Conservation (phyloP, 2,113 vertebrate genomes). For the Natator depressus region DNA sequence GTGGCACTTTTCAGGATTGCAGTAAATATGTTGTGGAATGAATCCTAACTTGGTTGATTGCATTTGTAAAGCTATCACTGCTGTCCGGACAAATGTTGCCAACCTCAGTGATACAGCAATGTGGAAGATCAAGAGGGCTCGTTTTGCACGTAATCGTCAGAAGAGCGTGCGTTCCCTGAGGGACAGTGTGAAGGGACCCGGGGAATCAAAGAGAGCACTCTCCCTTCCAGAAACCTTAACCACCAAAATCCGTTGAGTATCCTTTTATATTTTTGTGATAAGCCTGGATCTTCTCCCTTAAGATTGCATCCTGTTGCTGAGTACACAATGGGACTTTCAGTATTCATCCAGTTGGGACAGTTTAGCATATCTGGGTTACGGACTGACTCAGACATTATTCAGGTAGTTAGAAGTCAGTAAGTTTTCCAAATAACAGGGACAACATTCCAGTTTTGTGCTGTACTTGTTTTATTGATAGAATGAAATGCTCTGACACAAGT, state of each 20-base stretch:
- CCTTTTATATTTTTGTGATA: slow-evolving; percentile 16
- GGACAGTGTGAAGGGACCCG: slow-evolving; percentile 92
- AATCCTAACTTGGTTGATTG: slow-evolving; percentile 66
- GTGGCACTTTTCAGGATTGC: slow-evolving; percentile 10
- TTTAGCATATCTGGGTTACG: not conserved
- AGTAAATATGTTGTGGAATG: slow-evolving; percentile 38
- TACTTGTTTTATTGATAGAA: slow-evolving; percentile 1
- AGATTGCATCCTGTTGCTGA: slow-evolving; percentile 22
- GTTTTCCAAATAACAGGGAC: not conserved
- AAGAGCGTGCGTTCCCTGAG: slow-evolving; percentile 95
- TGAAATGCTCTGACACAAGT: not conserved
- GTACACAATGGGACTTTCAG: not conserved
- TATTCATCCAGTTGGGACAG: not conserved
- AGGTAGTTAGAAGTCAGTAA: not conserved
- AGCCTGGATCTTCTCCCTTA: slow-evolving; percentile 48
- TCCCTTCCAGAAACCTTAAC: slow-evolving; percentile 95
- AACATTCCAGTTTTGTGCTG: not conserved
- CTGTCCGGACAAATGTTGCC: slow-evolving; percentile 96
- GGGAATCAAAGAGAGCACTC: slow-evolving; percentile 93
- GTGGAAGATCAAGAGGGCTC: slow-evolving; percentile 98
- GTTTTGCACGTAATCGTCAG: slow-evolving; percentile 97
- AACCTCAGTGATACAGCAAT: slow-evolving; percentile 96
- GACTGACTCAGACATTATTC: no score
- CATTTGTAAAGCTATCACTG: slow-evolving; percentile 91
- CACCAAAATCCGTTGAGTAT: slow-evolving; percentile 95